These are phyloP conservation scores for Corythaeola cristata DNA, from an alignment of 2,113 vertebrate genomes.

Conservation along the genomic window DNA sequence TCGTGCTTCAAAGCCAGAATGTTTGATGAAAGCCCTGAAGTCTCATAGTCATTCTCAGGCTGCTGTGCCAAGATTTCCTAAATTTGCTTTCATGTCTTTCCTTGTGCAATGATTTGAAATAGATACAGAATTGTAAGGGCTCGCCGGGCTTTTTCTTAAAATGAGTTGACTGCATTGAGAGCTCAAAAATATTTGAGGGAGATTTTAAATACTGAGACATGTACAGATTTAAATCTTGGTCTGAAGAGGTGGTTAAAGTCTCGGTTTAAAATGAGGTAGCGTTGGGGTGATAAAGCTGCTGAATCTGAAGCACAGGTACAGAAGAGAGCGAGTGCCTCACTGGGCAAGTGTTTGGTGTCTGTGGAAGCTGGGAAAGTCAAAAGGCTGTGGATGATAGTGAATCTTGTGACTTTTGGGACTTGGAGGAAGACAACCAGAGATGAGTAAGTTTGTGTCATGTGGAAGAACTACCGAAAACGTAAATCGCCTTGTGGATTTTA, in stretches of 20 bases:
- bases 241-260: background rate
- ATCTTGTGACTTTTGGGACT: constrained; percentile 63
- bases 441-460: constrained; percentile 60
- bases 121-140: background rate
- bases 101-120: background rate
- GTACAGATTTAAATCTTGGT: background rate
- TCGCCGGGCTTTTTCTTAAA: background rate
- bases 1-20: background rate
- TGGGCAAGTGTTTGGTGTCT: background rate
- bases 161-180: background rate
- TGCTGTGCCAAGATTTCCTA: constrained; percentile 16
- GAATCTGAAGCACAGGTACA: background rate
- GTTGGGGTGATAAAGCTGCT: background rate
- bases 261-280: background rate
- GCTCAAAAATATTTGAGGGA: background rate
- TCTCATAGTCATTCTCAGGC: constrained; percentile 11
- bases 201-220: background rate
- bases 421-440: background rate
- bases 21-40: constrained; percentile 1
- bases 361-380: constrained; percentile 2
- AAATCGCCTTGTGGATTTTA: background rate
- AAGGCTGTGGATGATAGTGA: constrained; percentile 3
- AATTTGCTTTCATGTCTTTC: background rate
- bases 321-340: background rate
- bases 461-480: constrained; percentile 1